Percentiles rank a stretch among this genome's conserved stretches.
Conservation (phyloP, 2,888 invertebrate species). For the Netelia virgata region DNA sequence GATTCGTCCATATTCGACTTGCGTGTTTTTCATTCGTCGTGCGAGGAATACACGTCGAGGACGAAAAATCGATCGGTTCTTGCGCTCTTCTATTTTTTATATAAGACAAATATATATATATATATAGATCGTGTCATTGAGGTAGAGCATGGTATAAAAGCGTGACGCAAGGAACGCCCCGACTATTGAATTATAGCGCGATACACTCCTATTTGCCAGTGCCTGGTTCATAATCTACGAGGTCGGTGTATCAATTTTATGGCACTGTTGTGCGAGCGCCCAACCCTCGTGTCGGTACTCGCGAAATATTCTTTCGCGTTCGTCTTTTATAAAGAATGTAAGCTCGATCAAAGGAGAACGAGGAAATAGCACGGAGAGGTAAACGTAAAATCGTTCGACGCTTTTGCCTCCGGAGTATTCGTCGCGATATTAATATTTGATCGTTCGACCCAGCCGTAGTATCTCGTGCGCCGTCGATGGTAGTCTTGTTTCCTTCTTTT, state of each 20-base stretch:
- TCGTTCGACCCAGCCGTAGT: no score
- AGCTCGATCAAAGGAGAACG: neutral
- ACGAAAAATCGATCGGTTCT: constrained; percentile 52
- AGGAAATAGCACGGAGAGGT: neutral
- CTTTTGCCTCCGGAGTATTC: no score
- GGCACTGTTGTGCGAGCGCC: neutral
- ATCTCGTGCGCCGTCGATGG: no score
- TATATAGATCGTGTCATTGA: constrained; percentile 13
- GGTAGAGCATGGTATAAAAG: constrained; percentile 29
- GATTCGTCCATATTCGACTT: constrained; percentile 21
- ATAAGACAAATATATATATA: neutral
- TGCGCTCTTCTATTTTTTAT: constrained; percentile 14
- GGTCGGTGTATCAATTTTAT: constrained; percentile 56
- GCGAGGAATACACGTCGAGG: constrained; percentile 24
- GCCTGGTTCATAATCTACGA: constrained; percentile 42
- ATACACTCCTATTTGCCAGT: constrained; percentile 43
- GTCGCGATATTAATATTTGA: no score
- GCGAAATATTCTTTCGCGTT: neutral
- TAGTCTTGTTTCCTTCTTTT: no score
- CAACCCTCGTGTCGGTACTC: neutral
- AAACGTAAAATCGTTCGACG: no score
- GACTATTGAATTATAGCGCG: constrained; percentile 54
- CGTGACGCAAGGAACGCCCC: constrained; percentile 29
- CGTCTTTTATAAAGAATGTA: neutral
- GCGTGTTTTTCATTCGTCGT: constrained; percentile 36